Evolutionary conservation across 2,113 vertebrate species (phyloP).

Genomic region (Numenius arquata): DNA sequence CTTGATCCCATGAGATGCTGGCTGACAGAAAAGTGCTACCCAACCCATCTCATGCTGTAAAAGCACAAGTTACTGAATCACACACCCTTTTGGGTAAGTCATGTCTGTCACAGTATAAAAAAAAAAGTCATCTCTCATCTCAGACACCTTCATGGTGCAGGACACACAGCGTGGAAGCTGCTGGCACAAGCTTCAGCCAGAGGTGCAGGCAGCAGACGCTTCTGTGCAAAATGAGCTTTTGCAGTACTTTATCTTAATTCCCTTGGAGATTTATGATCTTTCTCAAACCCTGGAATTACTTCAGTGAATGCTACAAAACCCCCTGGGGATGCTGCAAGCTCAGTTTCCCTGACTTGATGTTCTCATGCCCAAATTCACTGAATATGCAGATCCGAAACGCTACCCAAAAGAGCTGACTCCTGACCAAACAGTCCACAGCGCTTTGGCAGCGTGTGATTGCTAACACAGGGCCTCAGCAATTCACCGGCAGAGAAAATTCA

Average conservation of each 20-base stretch:
- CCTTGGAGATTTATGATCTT: background rate
- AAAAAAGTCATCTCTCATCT: background rate
- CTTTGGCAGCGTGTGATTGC: background rate
- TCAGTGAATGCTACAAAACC: background rate
- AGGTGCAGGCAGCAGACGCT: accelerated
- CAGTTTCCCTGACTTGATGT: background rate
- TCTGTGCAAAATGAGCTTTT: background rate
- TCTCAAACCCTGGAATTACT: background rate
- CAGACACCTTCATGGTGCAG: accelerated
- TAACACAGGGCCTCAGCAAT: background rate
- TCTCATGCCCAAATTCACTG: background rate
- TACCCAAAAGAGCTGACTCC: accelerated
- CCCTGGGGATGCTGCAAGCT: background rate
- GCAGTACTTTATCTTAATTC: background rate
- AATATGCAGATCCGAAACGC: background rate
- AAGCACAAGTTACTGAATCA: background rate
- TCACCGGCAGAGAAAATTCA: background rate
- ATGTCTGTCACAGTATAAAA: background rate
- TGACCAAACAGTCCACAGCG: accelerated
- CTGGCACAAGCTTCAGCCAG: background rate
- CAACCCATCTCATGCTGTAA: accelerated
- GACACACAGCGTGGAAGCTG: background rate
- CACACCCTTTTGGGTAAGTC: background rate
- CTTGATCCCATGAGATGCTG: accelerated
- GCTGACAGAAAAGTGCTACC: background rate